Conservation (phyloP, 2,113 vertebrate genomes). For the Tretioscincus oriximinensis region DNA sequence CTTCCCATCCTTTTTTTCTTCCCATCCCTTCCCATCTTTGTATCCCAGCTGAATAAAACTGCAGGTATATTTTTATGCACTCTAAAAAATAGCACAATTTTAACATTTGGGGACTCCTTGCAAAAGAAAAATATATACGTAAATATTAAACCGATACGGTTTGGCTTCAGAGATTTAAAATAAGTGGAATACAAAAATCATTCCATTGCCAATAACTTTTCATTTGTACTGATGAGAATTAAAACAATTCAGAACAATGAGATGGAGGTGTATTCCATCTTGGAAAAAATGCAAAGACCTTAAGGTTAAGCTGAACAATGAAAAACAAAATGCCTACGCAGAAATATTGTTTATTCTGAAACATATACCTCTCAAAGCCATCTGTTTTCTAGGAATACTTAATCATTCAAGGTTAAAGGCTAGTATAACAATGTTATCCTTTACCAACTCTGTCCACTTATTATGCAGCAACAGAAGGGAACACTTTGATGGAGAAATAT, state of each 20-base stretch:
- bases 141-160: too few species aligned
- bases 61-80: too few species aligned
- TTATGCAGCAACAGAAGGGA: constrained; percentile 24
- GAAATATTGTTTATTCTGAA: constrained; percentile 2
- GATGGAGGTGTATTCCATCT: neutral
- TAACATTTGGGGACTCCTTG: too few species aligned
- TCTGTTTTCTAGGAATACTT: constrained; percentile 2
- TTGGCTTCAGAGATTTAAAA: too few species aligned
- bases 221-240: neutral
- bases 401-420: constrained; percentile 38
- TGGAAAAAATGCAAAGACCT: neutral
- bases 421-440: neutral
- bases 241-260: neutral
- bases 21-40: too few species aligned
- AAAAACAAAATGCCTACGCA: neutral
- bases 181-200: too few species aligned
- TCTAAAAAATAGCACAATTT: too few species aligned
- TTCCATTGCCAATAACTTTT: too few species aligned
- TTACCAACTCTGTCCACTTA: constrained; percentile 28
- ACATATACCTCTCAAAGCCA: accelerated
- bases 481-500: neutral
- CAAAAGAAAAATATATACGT: too few species aligned
- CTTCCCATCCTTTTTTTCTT: too few species aligned
- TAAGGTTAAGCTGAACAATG: neutral
- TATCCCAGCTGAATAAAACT: too few species aligned